Conservation (phyloP, 2,113 vertebrate genomes). For the Dipodomys ordii region DNA sequence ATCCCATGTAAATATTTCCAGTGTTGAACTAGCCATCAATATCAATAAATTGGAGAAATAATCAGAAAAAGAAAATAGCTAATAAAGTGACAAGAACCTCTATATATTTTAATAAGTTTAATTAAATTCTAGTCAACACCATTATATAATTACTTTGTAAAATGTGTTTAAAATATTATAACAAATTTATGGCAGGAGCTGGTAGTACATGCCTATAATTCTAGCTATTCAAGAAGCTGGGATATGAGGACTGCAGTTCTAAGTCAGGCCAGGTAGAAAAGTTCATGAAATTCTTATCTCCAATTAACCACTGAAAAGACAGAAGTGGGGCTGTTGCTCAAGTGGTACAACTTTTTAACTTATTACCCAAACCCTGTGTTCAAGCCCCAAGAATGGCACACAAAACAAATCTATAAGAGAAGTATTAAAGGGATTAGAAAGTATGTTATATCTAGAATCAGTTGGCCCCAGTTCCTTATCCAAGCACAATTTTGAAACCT, state of each 20-base stretch:
- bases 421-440: not conserved
- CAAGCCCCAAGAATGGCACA: too few species aligned
- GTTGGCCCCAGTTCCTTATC: not conserved
- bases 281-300: too few species aligned
- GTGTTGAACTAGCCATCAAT: not conserved
- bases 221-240: too few species aligned
- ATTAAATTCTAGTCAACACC: not conserved
- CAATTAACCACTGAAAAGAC: too few species aligned
- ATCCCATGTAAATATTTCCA: not conserved
- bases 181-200: too few species aligned
- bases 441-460: not conserved
- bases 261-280: too few species aligned
- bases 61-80: not conserved
- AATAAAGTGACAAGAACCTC: not conserved
- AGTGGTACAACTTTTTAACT: too few species aligned
- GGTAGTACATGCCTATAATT: too few species aligned
- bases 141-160: not conserved
- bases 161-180: not conserved
- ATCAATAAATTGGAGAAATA: not conserved
- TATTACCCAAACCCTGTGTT: too few species aligned
- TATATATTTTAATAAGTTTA: not conserved
- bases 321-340: too few species aligned
- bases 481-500: conserved; percentile 6
- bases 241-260: too few species aligned
- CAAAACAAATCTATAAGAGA: not conserved